Conservation (phyloP, 2,113 vertebrate species). For the Tringa solitaria region DNA sequence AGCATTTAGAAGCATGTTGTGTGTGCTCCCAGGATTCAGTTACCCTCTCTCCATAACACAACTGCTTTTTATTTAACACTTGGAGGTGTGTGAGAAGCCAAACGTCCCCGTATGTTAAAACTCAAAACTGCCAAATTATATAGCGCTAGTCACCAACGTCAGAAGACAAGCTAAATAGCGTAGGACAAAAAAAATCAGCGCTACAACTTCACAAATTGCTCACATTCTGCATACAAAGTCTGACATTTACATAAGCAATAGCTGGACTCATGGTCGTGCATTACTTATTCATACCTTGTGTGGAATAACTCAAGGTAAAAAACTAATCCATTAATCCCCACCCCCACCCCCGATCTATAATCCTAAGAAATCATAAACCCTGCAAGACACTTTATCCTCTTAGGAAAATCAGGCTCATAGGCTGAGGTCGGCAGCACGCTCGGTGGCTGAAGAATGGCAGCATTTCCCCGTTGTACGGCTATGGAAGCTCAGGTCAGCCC, state of each 20-base stretch:
- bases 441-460: not conserved
- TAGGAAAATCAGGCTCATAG: not conserved
- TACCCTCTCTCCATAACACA: constrained; percentile 55
- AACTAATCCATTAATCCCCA: constrained; percentile 4
- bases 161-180: not conserved
- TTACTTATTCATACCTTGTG: constrained; percentile 29
- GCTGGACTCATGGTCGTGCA: not conserved
- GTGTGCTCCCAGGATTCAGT: constrained; percentile 39
- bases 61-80: constrained; percentile 61
- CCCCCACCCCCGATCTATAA: not conserved
- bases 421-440: not conserved
- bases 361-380: constrained; percentile 12
- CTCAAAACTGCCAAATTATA: not conserved
- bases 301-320: constrained; percentile 9
- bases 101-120: not conserved
- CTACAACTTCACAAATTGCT: not conserved
- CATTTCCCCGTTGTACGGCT: not conserved
- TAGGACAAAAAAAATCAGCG: not conserved
- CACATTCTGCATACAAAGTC: not conserved
- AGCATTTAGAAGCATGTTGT: constrained; percentile 59
- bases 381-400: not conserved
- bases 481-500: not conserved
- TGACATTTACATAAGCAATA: constrained; percentile 38
- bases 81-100: not conserved
- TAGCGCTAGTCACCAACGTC: not conserved